A percentile compares a stretch with the other conserved stretches of the same genome.
These are phyloP conservation scores for Amblyteles armatorius DNA, from an alignment of 2,888 invertebrate species.

Conservation along the genomic window DNA sequence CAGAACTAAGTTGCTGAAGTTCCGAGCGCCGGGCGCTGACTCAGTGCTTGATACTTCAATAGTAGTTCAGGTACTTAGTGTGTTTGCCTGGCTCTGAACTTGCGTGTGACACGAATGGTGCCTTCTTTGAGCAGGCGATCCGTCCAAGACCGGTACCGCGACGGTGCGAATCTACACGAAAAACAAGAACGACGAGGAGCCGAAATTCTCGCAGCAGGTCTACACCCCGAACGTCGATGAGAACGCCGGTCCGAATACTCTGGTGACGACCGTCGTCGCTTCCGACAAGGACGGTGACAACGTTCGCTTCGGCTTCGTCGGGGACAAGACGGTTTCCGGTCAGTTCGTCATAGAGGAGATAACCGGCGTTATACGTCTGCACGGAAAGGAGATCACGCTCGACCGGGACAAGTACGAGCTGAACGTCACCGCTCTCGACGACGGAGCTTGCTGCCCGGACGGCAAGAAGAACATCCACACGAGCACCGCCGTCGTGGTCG, in stretches of 20 bases:
- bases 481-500: conserved; percentile 97
- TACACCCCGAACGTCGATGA: conserved; percentile 98
- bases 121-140: conserved; percentile 87
- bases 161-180: conserved; percentile 98
- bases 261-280: conserved; percentile 98
- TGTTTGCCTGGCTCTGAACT: too few relatives aligned
- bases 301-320: conserved; percentile 96
- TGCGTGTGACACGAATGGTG: too few relatives aligned
- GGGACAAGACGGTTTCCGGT: conserved; percentile 95
- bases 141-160: conserved; percentile 95
- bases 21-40: too few relatives aligned
- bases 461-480: conserved; percentile 95
- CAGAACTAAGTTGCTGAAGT: too few relatives aligned
- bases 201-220: conserved; percentile 98
- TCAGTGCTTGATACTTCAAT: too few relatives aligned
- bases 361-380: conserved; percentile 96
- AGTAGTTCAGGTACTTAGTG: too few relatives aligned
- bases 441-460: conserved; percentile 98
- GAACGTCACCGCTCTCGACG: conserved; percentile 98
- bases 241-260: conserved; percentile 97
- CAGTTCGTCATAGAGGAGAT: conserved; percentile 98
- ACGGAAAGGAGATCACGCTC: conserved; percentile 93
- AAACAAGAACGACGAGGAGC: conserved; percentile 99
- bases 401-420: conserved; percentile 98
- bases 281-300: conserved; percentile 99